phyloP scores from a whole-genome alignment of 2,113 vertebrate species.

The Rhineura floridana region DNA sequence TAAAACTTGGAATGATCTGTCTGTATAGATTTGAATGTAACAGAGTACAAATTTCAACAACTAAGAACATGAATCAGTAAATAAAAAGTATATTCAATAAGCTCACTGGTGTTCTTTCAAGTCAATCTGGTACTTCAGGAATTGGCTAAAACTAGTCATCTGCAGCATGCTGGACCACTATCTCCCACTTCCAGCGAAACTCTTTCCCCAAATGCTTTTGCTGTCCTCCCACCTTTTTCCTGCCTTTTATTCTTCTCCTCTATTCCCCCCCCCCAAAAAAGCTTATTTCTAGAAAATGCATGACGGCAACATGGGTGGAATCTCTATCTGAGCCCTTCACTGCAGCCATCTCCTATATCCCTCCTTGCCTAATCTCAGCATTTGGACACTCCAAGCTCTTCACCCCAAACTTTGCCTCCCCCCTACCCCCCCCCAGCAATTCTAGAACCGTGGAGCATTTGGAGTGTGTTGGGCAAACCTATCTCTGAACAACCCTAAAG shows the following conservation, averaged over 20 bases:
- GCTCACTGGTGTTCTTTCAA: constrained; percentile 56
- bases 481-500: no score
- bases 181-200: background rate
- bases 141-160: background rate
- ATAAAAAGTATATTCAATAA: constrained; percentile 80
- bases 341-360: no score
- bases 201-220: background rate
- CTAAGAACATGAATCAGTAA: constrained; percentile 67
- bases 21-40: constrained; percentile 75
- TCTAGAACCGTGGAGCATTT: no score
- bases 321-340: no score
- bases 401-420: no score
- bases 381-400: no score
- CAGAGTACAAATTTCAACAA: constrained; percentile 49
- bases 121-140: background rate
- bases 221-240: background rate
- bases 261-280: no score
- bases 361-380: no score
- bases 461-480: no score
- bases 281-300: no score
- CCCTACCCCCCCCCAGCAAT: no score
- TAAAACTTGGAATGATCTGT: constrained; percentile 58
- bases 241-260: background rate
- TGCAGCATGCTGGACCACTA: background rate
- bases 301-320: no score